Conservation (phyloP, 2,113 vertebrate species). For the Andinoacara biseriatus region DNA sequence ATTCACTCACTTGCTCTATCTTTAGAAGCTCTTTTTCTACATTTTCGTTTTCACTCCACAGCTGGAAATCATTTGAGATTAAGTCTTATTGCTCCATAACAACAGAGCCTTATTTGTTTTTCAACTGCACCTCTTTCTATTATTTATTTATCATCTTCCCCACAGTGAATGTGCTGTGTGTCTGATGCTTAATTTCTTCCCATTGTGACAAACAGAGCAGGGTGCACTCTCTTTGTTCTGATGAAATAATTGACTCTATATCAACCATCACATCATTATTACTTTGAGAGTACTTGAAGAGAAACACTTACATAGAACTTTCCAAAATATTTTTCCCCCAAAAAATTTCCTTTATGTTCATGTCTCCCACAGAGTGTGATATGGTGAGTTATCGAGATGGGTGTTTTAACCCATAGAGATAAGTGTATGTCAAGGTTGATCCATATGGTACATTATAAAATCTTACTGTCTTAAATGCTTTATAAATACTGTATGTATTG, state of each 20-base stretch:
- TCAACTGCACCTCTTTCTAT: not conserved
- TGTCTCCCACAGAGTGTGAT: not conserved
- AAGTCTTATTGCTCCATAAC: not conserved
- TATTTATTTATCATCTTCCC: not conserved
- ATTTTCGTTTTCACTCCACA: not conserved
- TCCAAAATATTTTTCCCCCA: no score
- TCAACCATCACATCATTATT: not conserved
- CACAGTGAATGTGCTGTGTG: not conserved
- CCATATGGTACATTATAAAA: not conserved
- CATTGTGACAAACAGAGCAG: not conserved
- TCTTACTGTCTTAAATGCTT: not conserved
- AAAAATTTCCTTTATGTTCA: not conserved
- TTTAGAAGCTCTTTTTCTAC: not conserved
- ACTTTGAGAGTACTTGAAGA: not conserved
- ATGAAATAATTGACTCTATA: not conserved
- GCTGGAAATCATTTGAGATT: not conserved
- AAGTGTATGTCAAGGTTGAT: rapidly evolving
- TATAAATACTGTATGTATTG: not conserved
- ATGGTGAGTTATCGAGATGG: not conserved
- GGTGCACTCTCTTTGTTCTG: not conserved
- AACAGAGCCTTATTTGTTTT: not conserved
- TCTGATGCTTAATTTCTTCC: not conserved
- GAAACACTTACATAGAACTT: not conserved
- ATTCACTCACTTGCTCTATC: not conserved
- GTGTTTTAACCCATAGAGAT: no score